Base-by-base conservation (phyloP, 92 coral and sea anemone genomes). In the Parazoanthus swiftii region DNA sequence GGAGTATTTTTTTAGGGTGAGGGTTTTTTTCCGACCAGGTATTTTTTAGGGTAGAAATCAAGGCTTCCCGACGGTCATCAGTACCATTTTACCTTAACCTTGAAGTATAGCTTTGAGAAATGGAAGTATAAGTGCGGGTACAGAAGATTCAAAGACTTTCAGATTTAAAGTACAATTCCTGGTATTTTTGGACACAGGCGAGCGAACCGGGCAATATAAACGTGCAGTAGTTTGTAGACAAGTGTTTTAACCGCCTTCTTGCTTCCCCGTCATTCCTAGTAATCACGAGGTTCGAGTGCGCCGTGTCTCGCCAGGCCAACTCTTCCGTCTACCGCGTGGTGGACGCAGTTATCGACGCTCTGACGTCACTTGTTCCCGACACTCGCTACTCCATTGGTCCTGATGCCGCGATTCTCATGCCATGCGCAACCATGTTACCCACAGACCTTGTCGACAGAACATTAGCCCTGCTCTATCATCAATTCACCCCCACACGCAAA, bases 271-370 rank as follows among this genome's bases (percentile, higher is more conserved):
- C 39, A 43, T 84, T 84, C 44, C 43, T n/a, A 84, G 87, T 84
- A 29, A 84, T 84, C 65, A 26, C 58, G 36, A 54, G 78, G 26
- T 84, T 84, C 44, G 63, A 84, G 20, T 15, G 63, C 8, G 43
- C 87, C 5, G 87, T 84, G 65, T n/a, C 78, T 44, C 79, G 48
- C 11, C 87, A 84, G 67, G 87, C 87, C 16, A 50, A 73, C 68
- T 66, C 87, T 2, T 39, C 14, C 10, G 25, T 74, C 11, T 38
- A 84, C 44, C 25, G 9, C 10, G 87, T 84, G 48, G 87, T 84
- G 43, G 87, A 72, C 13, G 68, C 79, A 26, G 87, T 84, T 0
- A 68, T 72, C 4, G 66, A 84, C 65, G 29, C 87, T 0, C 44
- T 72, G 15, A 71, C 87, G 43, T 71, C 54, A 3, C 23, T 16